Base-by-base conservation (phyloP, 2,113 vertebrate genomes). In the Lathamus discolor region DNA sequence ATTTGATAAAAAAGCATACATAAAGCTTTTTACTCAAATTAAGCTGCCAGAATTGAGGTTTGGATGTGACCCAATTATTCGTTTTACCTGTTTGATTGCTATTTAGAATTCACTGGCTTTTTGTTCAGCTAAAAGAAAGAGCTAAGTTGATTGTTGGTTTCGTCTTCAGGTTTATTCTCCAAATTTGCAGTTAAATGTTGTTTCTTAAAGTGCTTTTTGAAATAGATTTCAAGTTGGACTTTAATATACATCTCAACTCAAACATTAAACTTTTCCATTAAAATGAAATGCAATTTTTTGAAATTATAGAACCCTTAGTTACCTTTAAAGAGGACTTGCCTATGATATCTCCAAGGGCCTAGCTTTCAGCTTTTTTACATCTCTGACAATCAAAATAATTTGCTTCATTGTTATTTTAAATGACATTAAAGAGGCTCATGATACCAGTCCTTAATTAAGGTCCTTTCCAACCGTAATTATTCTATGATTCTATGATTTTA, bases 11-110 rank as follows among this genome's bases (percentile, higher is more conserved):
- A 63, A 43, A 73, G 5, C 4, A 49, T 19, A 83, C 15, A 13
- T 67, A 86, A 66, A 84, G 46, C 66, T 91, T 92, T 92, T 95
- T 78, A 86, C 12, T 78, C 35, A 94, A 86, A 92, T 83, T 81
- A 92, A 68, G 20, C 27, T 87, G 43, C 22, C 51, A 79, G 46
- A 89, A 75, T 22, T 57, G 51, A 86, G n/a, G 23, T 86, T 77
- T 95, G 76, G 68, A 86, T 77, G n/a, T 54, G 24, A 83, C 23
- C 16, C 68, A 88, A 51, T 63, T 90, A 83, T 44, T 92, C 37
- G 54, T 83, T 92, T 91, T 55, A 70, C 73, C 39, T 83, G 28
- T 73, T 49, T 39, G 15, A 69, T 37, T 74, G 41, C 37, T 91
- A 44, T 35, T 86, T 68, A 61, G 59, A 69, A 94, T 39, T 66